These are phyloP conservation scores for Cyclopterus lumpus DNA, from an alignment of 2,797 vertebrate species.

Conservation along the genomic window DNA sequence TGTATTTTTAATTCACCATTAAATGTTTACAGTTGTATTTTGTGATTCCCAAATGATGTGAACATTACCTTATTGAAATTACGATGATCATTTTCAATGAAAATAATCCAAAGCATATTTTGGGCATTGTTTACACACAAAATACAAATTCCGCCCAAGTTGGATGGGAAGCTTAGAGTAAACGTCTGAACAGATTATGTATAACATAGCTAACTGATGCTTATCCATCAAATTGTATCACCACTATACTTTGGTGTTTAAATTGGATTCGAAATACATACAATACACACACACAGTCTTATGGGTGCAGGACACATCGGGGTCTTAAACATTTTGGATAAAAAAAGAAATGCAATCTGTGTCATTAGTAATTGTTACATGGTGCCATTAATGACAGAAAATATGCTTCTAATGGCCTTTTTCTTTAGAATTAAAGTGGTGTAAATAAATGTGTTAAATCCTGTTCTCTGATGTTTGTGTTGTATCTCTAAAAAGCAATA, in stretches of 20 bases:
- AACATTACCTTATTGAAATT: slow-evolving; percentile 18
- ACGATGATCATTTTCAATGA: neutral
- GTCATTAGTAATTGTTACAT: slow-evolving; percentile 41
- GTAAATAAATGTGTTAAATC: slow-evolving; percentile 43
- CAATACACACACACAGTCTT: neutral
- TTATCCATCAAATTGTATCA: slow-evolving; percentile 13
- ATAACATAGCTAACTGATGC: neutral
- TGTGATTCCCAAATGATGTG: slow-evolving; percentile 31
- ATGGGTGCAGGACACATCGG: slow-evolving; percentile 5
- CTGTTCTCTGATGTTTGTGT: slow-evolving; percentile 21
- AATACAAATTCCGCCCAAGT: neutral
- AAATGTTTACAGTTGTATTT: slow-evolving; percentile 41
- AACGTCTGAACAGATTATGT: slow-evolving; percentile 5
- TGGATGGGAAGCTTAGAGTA: neutral
- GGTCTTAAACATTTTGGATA: slow-evolving; percentile 20
- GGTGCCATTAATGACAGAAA: slow-evolving; percentile 35
- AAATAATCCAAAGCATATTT: slow-evolving; percentile 8
- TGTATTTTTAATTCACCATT: slow-evolving; percentile 35
- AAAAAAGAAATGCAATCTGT: slow-evolving; percentile 7
- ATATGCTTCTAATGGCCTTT: slow-evolving; percentile 46
- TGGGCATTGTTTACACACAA: neutral
- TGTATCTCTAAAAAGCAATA: slow-evolving; percentile 16
- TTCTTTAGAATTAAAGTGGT: slow-evolving; percentile 65
- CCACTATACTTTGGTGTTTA: neutral
- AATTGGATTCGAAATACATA: neutral